phyloP scores from a whole-genome alignment of 2,888 invertebrate species.

The Eupsilia transversa region DNA sequence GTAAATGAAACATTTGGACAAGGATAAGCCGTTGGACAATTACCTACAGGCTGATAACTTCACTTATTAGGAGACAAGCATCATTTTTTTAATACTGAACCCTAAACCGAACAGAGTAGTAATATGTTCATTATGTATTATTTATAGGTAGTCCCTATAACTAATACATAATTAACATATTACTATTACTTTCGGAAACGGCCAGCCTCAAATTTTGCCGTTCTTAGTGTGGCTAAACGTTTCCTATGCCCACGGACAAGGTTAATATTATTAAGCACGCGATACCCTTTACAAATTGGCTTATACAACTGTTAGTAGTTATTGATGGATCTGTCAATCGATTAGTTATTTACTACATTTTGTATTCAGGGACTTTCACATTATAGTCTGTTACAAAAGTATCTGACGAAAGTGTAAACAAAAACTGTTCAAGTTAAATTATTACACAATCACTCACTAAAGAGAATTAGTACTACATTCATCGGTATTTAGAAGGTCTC shows the following conservation, averaged over 20 bases:
- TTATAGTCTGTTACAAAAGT: not conserved
- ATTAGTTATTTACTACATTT: not conserved
- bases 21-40: not conserved
- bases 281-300: constrained; percentile 28
- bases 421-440: not conserved
- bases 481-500: not conserved
- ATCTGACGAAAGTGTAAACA: not conserved
- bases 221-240: constrained; percentile 47
- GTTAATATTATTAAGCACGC: constrained; percentile 60
- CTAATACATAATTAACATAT: constrained; percentile 20
- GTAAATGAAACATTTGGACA: too few relatives aligned
- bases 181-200: constrained; percentile 39
- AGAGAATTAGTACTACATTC: too few relatives aligned
- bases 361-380: not conserved
- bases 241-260: constrained; percentile 52
- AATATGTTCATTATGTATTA: too few relatives aligned
- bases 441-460: not conserved
- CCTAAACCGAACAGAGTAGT: constrained; percentile 20
- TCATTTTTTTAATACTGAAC: not conserved
- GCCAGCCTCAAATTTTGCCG: constrained; percentile 34
- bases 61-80: not conserved
- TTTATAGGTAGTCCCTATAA: too few relatives aligned
- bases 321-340: constrained; percentile 21
- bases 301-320: constrained; percentile 15
- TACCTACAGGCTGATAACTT: not conserved